Percentiles rank a stretch among this genome's conserved stretches.
phyloP scores from a whole-genome alignment of 2,113 vertebrate genomes.

The Pelodiscus sinensis region DNA sequence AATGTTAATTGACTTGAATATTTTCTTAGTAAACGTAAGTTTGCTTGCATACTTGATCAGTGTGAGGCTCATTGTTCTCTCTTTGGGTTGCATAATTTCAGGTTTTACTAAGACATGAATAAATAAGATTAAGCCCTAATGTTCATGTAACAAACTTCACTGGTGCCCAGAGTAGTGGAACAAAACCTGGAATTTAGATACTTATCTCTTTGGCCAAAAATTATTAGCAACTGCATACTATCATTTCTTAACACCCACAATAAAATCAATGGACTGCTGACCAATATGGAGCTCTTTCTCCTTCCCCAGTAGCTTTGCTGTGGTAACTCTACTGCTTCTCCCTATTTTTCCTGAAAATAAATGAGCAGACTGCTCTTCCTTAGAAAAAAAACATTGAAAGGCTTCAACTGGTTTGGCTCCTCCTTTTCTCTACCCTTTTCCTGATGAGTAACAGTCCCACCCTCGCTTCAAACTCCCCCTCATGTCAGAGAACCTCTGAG shows the following conservation, averaged over 20 bases:
- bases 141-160: conserved; percentile 4
- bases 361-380: not conserved
- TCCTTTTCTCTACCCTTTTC: not conserved
- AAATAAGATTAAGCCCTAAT: conserved; percentile 33
- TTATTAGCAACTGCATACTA: too few relatives aligned
- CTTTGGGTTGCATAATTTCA: conserved; percentile 42
- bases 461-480: not conserved
- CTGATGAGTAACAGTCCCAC: not conserved
- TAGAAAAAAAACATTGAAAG: not conserved
- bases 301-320: not conserved
- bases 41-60: conserved; percentile 57
- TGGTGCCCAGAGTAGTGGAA: not conserved
- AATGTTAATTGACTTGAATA: conserved; percentile 54
- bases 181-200: not conserved
- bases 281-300: not conserved
- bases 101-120: conserved; percentile 64
- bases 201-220: rapidly evolving
- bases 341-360: not conserved
- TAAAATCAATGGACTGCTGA: not conserved
- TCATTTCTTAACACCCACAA: not conserved
- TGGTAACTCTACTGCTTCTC: not conserved
- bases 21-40: conserved; percentile 51
- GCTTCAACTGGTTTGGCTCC: not conserved
- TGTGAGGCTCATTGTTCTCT: conserved; percentile 62
- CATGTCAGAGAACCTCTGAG: not conserved